Evolutionary conservation across 2,888 invertebrate species (phyloP).

Genomic region (Pyrgus malvae): DNA sequence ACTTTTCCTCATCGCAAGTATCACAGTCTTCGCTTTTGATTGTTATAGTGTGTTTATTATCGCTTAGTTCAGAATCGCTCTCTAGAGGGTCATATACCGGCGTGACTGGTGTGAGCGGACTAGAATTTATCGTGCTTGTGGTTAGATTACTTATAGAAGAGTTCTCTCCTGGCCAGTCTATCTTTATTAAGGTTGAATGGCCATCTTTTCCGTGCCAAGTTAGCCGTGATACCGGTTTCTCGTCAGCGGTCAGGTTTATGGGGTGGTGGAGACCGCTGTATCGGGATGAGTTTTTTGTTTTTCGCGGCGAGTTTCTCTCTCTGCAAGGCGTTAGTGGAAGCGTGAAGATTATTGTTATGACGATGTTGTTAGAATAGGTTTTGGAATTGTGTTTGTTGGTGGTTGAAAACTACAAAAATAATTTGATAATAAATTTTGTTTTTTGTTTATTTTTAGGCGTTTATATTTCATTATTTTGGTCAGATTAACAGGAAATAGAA

Average conservation of each 20-base stretch:
- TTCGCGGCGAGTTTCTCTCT: slow-evolving; percentile 72
- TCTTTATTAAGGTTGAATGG: slow-evolving; percentile 71
- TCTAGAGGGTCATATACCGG: slow-evolving; percentile 69
- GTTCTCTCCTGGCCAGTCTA: slow-evolving; percentile 71
- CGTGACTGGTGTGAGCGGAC: slow-evolving; percentile 61
- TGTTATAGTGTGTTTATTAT: slow-evolving; percentile 67
- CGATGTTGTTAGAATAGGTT: slow-evolving; percentile 1
- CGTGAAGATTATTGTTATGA: slow-evolving; percentile 29
- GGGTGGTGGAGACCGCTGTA: slow-evolving; percentile 66
- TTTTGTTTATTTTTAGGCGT: too few relatives aligned
- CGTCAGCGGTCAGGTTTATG: slow-evolving; percentile 41
- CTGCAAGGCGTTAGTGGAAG: slow-evolving; percentile 53
- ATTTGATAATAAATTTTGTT: too few relatives aligned
- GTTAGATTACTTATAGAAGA: slow-evolving; percentile 57
- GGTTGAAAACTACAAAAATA: too few relatives aligned
- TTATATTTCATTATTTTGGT: too few relatives aligned
- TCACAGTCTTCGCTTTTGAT: slow-evolving; percentile 57
- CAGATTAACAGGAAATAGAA: too few relatives aligned
- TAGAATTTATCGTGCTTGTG: slow-evolving; percentile 60
- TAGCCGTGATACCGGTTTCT: slow-evolving; percentile 45
- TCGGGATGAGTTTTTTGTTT: slow-evolving; percentile 54
- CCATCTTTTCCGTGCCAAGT: slow-evolving; percentile 76
- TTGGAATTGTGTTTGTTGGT: slow-evolving; percentile 27
- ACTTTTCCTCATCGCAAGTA: slow-evolving; percentile 62
- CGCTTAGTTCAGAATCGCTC: slow-evolving; percentile 69